Evolutionary conservation across 1,140 invertebrate genomes (phyloP).

Genomic region (Schlechtendalia chinensis): DNA sequence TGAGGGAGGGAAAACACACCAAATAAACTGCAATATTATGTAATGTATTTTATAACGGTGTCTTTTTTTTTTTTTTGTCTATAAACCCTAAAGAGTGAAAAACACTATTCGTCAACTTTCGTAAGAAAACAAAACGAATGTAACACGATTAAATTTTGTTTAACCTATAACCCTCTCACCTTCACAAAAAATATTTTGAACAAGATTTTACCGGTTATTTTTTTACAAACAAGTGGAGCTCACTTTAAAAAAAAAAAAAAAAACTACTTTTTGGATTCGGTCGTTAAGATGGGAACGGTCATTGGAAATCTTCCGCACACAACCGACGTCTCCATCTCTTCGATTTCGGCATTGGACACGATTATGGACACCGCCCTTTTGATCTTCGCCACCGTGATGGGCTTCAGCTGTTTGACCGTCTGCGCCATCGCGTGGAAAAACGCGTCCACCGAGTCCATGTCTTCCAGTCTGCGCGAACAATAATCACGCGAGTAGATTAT

Average conservation of each 20-base stretch:
- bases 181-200: too few species aligned
- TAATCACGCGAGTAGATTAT: not conserved
- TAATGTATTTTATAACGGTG: too few species aligned
- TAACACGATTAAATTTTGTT: too few species aligned
- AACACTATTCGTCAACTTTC: too few species aligned
- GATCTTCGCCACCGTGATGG: slow-evolving; percentile 56
- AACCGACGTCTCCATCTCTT: slow-evolving; percentile 49
- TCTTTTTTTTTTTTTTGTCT: too few species aligned
- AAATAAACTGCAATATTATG: too few species aligned
- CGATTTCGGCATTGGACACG: slow-evolving; percentile 54
- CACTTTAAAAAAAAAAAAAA: not conserved
- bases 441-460: slow-evolving; percentile 47
- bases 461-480: slow-evolving; percentile 13
- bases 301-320: slow-evolving; percentile 6
- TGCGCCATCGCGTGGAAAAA: slow-evolving; percentile 54
- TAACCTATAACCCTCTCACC: too few species aligned
- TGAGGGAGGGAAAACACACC: too few species aligned
- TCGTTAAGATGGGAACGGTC: not conserved
- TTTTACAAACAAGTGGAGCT: not conserved
- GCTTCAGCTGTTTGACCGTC: slow-evolving; percentile 54
- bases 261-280: slow-evolving; percentile 20
- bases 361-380: slow-evolving; percentile 57
- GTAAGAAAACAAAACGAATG: too few species aligned
- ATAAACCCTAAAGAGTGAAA: too few species aligned
- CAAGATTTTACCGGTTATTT: not conserved